Percentiles rank a stretch among this genome's conserved stretches.
These are phyloP conservation scores for Champsocephalus gunnari DNA, from an alignment of 2,797 vertebrate species.

Conservation along the genomic window DNA sequence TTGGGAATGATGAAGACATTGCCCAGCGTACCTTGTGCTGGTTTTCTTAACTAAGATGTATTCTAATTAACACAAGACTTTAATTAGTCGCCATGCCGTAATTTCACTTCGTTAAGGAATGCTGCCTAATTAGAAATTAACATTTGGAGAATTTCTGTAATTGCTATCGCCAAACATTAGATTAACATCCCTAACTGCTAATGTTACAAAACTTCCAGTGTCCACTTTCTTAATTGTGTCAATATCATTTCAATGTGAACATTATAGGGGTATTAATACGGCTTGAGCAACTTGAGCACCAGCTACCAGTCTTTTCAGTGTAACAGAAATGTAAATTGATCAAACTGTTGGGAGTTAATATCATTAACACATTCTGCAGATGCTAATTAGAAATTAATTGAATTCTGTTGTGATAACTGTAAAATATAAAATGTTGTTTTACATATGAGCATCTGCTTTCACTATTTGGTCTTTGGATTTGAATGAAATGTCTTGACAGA, in stretches of 20 bases:
- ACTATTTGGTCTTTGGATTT: conserved; percentile 25
- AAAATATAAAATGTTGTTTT: conserved; percentile 31
- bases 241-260: conserved; percentile 57
- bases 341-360: conserved; percentile 57
- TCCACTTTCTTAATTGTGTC: conserved; percentile 60
- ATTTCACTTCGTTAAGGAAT: conserved; percentile 69
- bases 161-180: conserved; percentile 61
- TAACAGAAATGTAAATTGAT: conserved; percentile 50
- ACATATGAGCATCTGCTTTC: conserved; percentile 27
- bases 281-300: conserved; percentile 1
- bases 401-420: conserved; percentile 42
- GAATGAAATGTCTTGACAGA: conserved; percentile 20
- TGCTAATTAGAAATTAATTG: conserved; percentile 65
- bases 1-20: conserved; percentile 68
- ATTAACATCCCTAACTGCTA: conserved; percentile 20
- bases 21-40: conserved; percentile 54
- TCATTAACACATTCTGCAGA: conserved; percentile 56
- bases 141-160: conserved; percentile 68
- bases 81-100: conserved; percentile 73
- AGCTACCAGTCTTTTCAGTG: conserved; percentile 11
- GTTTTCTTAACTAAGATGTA: conserved; percentile 74
- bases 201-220: conserved; percentile 46
- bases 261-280: conserved; percentile 22
- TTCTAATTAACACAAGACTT: conserved; percentile 79
- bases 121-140: conserved; percentile 74